A percentile compares a stretch with the other conserved stretches of the same genome.
Conservation (phyloP, 1,140 invertebrate genomes). For the Nephila pilipes region DNA sequence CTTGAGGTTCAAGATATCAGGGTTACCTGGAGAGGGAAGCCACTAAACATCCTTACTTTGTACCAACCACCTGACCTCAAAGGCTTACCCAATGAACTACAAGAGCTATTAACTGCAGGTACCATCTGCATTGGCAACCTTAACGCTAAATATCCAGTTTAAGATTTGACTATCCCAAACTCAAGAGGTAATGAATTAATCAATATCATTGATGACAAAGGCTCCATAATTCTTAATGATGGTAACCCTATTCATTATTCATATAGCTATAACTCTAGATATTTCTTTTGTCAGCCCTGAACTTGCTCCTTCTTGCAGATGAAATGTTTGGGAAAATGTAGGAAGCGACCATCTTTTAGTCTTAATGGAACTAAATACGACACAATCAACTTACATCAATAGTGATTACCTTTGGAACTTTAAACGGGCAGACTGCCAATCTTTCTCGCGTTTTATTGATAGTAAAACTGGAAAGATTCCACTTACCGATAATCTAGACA, state of each 20-base stretch:
- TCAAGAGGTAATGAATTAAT: neutral
- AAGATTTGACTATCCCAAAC: neutral
- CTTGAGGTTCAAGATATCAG: too few relatives aligned
- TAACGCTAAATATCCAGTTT: neutral
- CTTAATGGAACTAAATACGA: too few relatives aligned
- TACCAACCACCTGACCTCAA: too few relatives aligned
- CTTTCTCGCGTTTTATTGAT: neutral
- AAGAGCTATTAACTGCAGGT: neutral
- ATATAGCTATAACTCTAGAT: too few relatives aligned
- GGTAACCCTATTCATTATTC: too few relatives aligned
- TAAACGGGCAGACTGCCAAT: slow-evolving; percentile 11
- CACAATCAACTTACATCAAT: too few relatives aligned
- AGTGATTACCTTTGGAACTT: slow-evolving; percentile 16
- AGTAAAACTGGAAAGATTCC: neutral
- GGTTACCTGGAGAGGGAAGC: too few relatives aligned
- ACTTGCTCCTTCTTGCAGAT: too few relatives aligned
- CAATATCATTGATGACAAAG: neutral
- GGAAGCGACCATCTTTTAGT: slow-evolving; percentile 14
- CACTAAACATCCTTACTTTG: too few relatives aligned
- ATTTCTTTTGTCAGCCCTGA: too few relatives aligned
- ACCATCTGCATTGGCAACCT: neutral
- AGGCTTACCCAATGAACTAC: neutral
- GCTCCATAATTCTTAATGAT: slow-evolving; percentile 24
- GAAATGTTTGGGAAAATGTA: neutral
- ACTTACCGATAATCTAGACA: neutral